Evolutionary conservation across 2,113 vertebrate species (phyloP), one percentile per base, ranked within the genome.

Genomic region (Amazona vittata): DNA sequence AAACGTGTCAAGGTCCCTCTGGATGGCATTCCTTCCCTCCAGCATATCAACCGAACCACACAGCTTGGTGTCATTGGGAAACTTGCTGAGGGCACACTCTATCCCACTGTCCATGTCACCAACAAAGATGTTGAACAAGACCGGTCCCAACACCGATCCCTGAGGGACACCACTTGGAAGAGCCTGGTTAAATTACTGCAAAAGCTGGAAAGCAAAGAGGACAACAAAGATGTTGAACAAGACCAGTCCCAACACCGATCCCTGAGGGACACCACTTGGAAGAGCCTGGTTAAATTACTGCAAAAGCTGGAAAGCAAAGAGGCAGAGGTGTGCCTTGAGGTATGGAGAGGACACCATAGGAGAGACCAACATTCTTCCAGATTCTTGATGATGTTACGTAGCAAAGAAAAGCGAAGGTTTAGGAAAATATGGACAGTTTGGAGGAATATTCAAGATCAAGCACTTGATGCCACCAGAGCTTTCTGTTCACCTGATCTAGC

Each of bases 321-420:
- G 29, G 81, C 49, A 4, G 5, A 67, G 65, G 64, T 2, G 2
- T 53, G 44, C 15, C 67, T 78, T 4, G 11, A 82, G 64, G 16
- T n/a, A 28, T 1, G 5, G 69, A 55, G 37, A 49, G 68, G 63
- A 59, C 52, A 59, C 33, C 21, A 16, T 22, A 52, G 57, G 57
- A 59, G 8, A 2, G 57, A 65, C 33, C 3, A 31, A n/a, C 17
- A 2, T 37, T 35, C 39, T 49, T n/a, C 19, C 28, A 31, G 7
- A 10, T 73, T n/a, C 24, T 3, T 22, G 3, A 19, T 21, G 41
- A 49, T 28, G 33, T 16, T 19, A 31, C 5, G 0, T 1, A 49
- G 57, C 24, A 83, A 62, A 84, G 22, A 71, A 78, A 91, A 60
- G 31, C 50, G 79, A 50, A 91, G 5, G 2, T 1, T 63, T 50